phyloP scores from a whole-genome alignment of 2,113 vertebrate genomes.

The Urocitellus parryii region DNA sequence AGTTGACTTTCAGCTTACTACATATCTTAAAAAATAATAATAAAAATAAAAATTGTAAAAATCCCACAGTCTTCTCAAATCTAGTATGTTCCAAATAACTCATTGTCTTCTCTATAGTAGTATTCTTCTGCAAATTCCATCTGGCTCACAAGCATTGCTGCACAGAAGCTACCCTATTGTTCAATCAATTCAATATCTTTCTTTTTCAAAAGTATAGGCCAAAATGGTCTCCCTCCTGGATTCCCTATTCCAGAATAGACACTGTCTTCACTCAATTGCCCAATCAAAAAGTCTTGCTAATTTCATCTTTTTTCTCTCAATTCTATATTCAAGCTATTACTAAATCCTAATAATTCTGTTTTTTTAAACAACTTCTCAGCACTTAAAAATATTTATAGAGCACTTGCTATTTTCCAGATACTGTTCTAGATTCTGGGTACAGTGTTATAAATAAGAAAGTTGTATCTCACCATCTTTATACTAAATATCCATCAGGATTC shows the following conservation, averaged over 20 bases:
- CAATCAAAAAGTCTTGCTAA: not conserved
- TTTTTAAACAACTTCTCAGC: not conserved
- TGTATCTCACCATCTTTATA: not conserved
- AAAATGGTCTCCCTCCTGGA: not conserved
- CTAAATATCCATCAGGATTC: not conserved
- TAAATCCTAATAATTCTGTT: not conserved
- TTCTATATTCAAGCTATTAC: not conserved
- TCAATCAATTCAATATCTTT: not conserved
- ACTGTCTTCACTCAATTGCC: not conserved
- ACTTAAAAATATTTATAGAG: not conserved
- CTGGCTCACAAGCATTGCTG: not conserved
- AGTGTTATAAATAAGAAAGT: not conserved
- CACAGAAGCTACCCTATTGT: not conserved
- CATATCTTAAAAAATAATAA: not conserved
- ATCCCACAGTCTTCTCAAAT: not conserved
- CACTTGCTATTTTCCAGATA: not conserved
- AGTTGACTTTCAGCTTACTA: slow-evolving; percentile 29
- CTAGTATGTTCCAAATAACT: not conserved
- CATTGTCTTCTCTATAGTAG: not conserved
- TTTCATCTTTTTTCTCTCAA: not conserved
- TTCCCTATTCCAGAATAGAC: not conserved
- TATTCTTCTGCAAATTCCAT: not conserved
- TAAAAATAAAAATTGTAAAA: no score
- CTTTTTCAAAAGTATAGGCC: not conserved
- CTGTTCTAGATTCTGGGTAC: not conserved